Evolutionary conservation across 1,140 invertebrate genomes (phyloP).

Genomic region (Drosophila cardini): DNA sequence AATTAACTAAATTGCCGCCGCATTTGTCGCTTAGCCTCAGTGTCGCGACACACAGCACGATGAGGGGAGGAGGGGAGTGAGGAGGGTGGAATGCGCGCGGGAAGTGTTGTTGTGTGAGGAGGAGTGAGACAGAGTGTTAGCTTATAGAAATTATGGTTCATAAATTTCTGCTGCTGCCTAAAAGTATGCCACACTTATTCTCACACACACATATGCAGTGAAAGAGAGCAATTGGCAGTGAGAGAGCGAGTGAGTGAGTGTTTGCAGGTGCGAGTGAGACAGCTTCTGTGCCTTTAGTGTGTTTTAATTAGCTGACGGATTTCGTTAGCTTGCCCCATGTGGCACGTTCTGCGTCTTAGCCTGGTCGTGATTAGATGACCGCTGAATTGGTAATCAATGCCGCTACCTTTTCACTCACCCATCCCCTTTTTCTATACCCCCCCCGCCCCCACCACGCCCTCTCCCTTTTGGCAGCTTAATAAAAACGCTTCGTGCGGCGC

Average conservation of each 20-base stretch:
- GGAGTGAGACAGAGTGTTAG: conserved; percentile 28
- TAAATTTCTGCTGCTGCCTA: conserved; percentile 56
- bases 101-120: conserved; percentile 31
- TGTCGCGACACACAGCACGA: conserved; percentile 34
- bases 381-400: conserved; percentile 83
- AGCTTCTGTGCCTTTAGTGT: conserved; percentile 54
- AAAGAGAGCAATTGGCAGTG: neutral
- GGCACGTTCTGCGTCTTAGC: conserved; percentile 48
- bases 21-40: conserved; percentile 72
- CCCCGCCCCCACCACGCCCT: neutral
- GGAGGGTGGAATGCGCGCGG: neutral
- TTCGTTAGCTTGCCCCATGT: conserved; percentile 10
- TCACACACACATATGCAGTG: neutral
- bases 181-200: conserved; percentile 30
- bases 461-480: conserved; percentile 58
- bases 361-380: conserved; percentile 77
- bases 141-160: conserved; percentile 80
- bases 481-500: conserved; percentile 57
- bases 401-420: conserved; percentile 24
- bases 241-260: neutral
- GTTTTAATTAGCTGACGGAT: conserved; percentile 77
- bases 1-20: conserved; percentile 83
- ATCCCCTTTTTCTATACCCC: neutral
- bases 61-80: conserved; percentile 1
- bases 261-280: neutral